Evolutionary conservation across 2,888 invertebrate genomes (phyloP).

Genomic region (Coelopa pilipes): DNA sequence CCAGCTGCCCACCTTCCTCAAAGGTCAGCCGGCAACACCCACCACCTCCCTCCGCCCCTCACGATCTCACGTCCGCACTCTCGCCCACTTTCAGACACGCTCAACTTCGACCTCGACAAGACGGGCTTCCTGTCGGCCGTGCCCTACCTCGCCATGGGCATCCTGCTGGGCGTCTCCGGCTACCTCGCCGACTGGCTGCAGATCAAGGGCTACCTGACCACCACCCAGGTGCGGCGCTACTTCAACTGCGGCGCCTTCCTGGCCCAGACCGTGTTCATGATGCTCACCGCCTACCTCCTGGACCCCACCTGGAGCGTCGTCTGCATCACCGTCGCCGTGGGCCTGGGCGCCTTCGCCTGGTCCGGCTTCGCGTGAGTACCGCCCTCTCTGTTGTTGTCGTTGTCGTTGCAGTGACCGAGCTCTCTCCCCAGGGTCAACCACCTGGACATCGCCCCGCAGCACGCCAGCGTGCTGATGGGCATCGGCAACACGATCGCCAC

Average conservation of each 20-base stretch:
- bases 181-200: constrained; percentile 84
- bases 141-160: constrained; percentile 89
- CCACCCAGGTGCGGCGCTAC: constrained; percentile 79
- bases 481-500: constrained; percentile 91
- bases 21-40: constrained; percentile 71
- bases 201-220: constrained; percentile 73
- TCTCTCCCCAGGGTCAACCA: constrained; percentile 76
- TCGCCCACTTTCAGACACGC: constrained; percentile 71
- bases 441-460: constrained; percentile 90
- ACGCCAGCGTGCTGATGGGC: constrained; percentile 92
- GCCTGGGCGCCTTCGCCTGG: constrained; percentile 93
- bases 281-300: constrained; percentile 80
- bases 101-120: constrained; percentile 78
- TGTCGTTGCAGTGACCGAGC: neutral
- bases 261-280: constrained; percentile 86
- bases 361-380: constrained; percentile 82
- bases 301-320: constrained; percentile 77
- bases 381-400: too few species aligned
- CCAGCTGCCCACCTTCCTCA: constrained; percentile 84
- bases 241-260: constrained; percentile 82
- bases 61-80: constrained; percentile 38
- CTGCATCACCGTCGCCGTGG: constrained; percentile 89
- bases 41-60: too few species aligned
- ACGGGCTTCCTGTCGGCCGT: constrained; percentile 87
- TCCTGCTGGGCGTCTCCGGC: constrained; percentile 82